phyloP scores from a whole-genome alignment of 1,140 invertebrate genomes.

The Scaptomyza pallida region DNA sequence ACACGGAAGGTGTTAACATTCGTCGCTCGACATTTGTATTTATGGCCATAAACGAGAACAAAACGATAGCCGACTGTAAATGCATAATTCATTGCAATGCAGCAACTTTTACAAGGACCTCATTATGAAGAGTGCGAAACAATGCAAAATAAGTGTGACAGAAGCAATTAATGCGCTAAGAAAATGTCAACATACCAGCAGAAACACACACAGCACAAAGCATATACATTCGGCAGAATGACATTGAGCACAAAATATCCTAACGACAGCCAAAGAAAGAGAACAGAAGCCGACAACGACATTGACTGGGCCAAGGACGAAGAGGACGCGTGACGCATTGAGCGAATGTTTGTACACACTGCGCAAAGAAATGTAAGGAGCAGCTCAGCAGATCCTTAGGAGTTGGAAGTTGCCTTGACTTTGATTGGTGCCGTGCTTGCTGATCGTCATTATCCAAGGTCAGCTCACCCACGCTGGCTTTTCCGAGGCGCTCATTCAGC shows the following conservation, averaged over 20 bases:
- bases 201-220: slow-evolving; percentile 13
- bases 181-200: slow-evolving; percentile 66
- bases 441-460: slow-evolving; percentile 52
- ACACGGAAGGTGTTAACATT: slow-evolving; percentile 58
- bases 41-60: slow-evolving; percentile 42
- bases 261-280: slow-evolving; percentile 55
- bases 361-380: slow-evolving; percentile 50
- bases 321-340: slow-evolving; percentile 75
- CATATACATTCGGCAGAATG: slow-evolving; percentile 49
- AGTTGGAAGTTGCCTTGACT: slow-evolving; percentile 61
- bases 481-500: slow-evolving; percentile 22
- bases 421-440: slow-evolving; percentile 54
- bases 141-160: slow-evolving; percentile 80
- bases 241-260: slow-evolving; percentile 47
- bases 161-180: slow-evolving; percentile 72
- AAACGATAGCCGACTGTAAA: slow-evolving; percentile 19
- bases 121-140: slow-evolving; percentile 60
- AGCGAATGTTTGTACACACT: slow-evolving; percentile 72
- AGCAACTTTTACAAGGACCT: slow-evolving; percentile 62
- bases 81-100: slow-evolving; percentile 62
- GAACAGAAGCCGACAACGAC: slow-evolving; percentile 63
- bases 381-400: slow-evolving; percentile 45
- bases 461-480: slow-evolving; percentile 48
- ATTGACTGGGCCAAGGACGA: slow-evolving; percentile 55
- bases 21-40: slow-evolving; percentile 40